Percentiles rank a stretch among this genome's conserved stretches.
Conservation (phyloP, 2,888 invertebrate species). For the Perithous albicinctus region DNA sequence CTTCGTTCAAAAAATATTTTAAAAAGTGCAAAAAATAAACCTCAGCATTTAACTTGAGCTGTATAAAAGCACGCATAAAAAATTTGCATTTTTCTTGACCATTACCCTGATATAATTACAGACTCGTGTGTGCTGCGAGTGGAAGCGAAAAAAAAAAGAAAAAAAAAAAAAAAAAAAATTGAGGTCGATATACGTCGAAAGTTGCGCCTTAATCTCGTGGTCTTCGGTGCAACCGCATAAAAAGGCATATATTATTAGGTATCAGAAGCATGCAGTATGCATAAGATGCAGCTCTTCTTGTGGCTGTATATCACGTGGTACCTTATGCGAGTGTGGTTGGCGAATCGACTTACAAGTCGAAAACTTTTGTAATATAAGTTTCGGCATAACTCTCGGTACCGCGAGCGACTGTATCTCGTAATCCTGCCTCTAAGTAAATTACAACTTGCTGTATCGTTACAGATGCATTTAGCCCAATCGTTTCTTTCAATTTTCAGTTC, state of each 20-base stretch:
- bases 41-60: background rate
- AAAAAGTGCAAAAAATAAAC: background rate
- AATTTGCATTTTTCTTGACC: background rate
- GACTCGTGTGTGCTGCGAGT: conserved; percentile 7
- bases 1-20: background rate
- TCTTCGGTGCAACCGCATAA: background rate
- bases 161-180: conserved; percentile 34
- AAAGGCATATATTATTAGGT: conserved; percentile 28
- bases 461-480: background rate
- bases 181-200: conserved; percentile 42
- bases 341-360: conserved; percentile 27
- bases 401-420: conserved; percentile 54
- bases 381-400: conserved; percentile 51
- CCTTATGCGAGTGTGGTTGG: conserved; percentile 2
- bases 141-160: too few relatives aligned
- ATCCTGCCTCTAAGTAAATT: conserved; percentile 56
- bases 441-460: conserved; percentile 25
- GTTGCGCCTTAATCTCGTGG: conserved; percentile 39
- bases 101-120: background rate
- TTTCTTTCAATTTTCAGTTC: conserved; percentile 15
- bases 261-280: conserved; percentile 12
- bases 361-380: conserved; percentile 75
- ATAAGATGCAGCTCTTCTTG: conserved; percentile 12
- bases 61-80: background rate
- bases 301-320: background rate